phyloP scores from a whole-genome alignment of 1,140 invertebrate species.

The Panulirus ornatus region DNA sequence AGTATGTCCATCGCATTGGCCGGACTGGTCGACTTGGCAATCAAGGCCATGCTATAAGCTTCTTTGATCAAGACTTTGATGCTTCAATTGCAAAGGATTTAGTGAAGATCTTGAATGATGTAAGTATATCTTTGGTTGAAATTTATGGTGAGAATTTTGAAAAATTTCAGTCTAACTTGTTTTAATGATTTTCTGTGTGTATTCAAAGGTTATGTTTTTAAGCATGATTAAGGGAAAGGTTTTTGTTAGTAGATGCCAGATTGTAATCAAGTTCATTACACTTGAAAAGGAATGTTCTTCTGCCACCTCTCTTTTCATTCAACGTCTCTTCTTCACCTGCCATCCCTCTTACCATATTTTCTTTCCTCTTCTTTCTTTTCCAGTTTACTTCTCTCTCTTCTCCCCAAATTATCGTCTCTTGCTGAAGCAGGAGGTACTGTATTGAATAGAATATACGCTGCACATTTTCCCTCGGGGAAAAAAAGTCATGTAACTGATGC shows the following conservation, averaged over 20 bases:
- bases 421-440: too few species aligned
- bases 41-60: constrained; percentile 91
- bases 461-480: too few species aligned
- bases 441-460: too few species aligned
- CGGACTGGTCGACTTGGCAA: constrained; percentile 96
- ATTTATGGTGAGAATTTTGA: too few species aligned
- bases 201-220: constrained; percentile 6
- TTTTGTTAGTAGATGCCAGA: not conserved
- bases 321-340: too few species aligned
- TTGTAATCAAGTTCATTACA: not conserved
- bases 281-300: constrained; percentile 48
- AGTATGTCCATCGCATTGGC: constrained; percentile 97
- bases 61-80: constrained; percentile 87
- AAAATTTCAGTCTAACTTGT: constrained; percentile 23
- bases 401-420: too few species aligned
- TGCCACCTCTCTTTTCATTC: not conserved
- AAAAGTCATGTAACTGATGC: too few species aligned
- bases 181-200: not conserved
- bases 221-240: not conserved
- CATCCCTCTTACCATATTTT: too few species aligned
- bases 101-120: constrained; percentile 84
- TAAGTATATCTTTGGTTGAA: constrained; percentile 77
- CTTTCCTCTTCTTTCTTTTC: too few species aligned
- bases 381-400: too few species aligned
- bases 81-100: constrained; percentile 82